Evolutionary conservation across 2,113 vertebrate species (phyloP), one percentile per base, ranked within the genome.

Genomic region (Probosciger aterrimus): DNA sequence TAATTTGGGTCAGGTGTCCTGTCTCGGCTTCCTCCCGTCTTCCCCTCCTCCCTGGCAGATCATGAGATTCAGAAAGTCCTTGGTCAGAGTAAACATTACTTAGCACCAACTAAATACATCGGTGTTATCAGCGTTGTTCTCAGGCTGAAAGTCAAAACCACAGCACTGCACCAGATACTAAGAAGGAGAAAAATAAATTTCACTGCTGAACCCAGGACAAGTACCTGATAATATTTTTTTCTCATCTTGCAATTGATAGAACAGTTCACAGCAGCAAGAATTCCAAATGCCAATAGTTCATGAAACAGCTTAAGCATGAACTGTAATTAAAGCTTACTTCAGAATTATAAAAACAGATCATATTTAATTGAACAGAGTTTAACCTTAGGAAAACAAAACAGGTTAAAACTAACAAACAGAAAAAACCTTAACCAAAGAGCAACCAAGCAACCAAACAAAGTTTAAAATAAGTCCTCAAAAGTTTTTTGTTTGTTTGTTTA

Each of bases 251-350:
- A 91, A 91, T 76, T 90, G 77, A 83, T 41, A 93, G 49, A 95
- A 86, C 16, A 91, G 59, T 81, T 88, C 30, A 67, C 70, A 94
- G 47, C 47, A 94, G 28, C 44, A 74, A 78, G 43, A 76, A 82
- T 69, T 84, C 59, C n/a, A 90, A 95, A 77, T 64, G 35, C 7
- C 84, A n/a, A 70, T 65, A 80, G 90, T 92, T 88, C 25, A 76
- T 77, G 18, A 88, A 53, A 80, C 13, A 92, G 8, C 31, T 83
- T 86, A 49, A 86, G 27, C 60, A 88, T 23, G 44, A 94, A 85
- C 33, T 85, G 49, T 49, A 95, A 92, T 90, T 92, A 95, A 93
- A 80, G 92, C 43, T 4, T 27, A 92, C 92, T 60, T 82, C 60
- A 84, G 92, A 91, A 31, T 27, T 43, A 33, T 46, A 81, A 86